Base-by-base conservation (phyloP, 1,140 invertebrate genomes). In the Leptestheria dahalacensis region DNA sequence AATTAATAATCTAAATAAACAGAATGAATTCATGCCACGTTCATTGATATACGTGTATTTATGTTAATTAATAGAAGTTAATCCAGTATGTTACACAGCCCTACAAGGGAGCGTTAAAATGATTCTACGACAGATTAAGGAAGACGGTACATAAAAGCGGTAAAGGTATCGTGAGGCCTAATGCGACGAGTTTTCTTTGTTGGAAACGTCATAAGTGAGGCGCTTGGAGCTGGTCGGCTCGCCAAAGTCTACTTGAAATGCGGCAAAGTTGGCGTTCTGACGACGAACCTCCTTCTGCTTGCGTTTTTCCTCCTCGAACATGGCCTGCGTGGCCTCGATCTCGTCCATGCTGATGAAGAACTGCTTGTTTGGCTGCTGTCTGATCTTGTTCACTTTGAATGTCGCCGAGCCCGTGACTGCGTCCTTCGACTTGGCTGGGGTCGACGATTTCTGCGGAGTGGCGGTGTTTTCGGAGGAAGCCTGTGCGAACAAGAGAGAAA, bases 331-430 rank as follows among this genome's bases (percentile, higher is more conserved):
- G 18, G 20, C 48, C 12, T 60, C 58, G 15, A 60, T 23, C 26
- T 60, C 47, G 4, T 60, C 48, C 58, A 60, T 60, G 2, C 24
- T 20, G 29, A 60, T 28, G 50, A 60, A 60, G 26, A 60, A 60
- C 20, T 25, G 48, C 15, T 23, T 41, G 3, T 28, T 49, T n/a
- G 21, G 15, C 33, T 9, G 6, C 53, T 28, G 26, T 26, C 21
- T 26, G 51, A 26, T 20, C 33, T 12, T 41, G 18, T 41, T 10
- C 25, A 29, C 41, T 29, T 29, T 56, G 26, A n/a, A 26, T 28
- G n/a, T 33, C 11, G 20, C 10, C 21, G 23, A 20, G 20, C 53
- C 28, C 21, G 9, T 29, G 28, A 12, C 25, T 25, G n/a, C n/a
- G n/a, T n/a, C n/a, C n/a, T 9, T 33, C 53, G 25, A 26, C 24